Conservation (phyloP, 2,797 vertebrate genomes). For the Semaprochilodus insignis region DNA sequence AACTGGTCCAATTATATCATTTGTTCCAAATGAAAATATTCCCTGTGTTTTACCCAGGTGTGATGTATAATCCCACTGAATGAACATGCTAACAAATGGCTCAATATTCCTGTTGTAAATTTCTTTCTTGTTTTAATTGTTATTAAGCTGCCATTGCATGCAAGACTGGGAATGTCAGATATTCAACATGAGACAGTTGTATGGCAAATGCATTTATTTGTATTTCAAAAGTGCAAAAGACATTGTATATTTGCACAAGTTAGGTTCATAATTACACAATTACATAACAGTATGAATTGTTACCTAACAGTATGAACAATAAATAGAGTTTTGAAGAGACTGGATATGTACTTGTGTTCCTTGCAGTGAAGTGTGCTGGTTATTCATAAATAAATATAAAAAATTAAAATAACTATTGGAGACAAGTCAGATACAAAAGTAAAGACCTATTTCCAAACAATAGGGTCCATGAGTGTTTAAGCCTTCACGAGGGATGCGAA, state of each 20-base stretch:
- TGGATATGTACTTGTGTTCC: constrained; percentile 56
- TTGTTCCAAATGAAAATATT: neutral
- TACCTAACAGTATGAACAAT: constrained; percentile 60
- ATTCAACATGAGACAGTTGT: constrained; percentile 33
- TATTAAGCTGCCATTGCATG: neutral
- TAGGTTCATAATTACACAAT: constrained; percentile 57
- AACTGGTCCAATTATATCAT: neutral
- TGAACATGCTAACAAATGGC: neutral
- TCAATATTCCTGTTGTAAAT: neutral
- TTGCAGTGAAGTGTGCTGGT: constrained; percentile 59
- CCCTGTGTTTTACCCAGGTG: neutral
- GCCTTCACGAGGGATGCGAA: constrained; percentile 68
- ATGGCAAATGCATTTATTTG: constrained; percentile 68
- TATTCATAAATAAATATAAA: constrained; percentile 75
- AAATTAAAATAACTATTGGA: constrained; percentile 56
- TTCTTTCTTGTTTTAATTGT: neutral
- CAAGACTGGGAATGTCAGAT: neutral
- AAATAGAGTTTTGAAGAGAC: constrained; percentile 60
- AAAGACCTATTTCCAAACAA: constrained; percentile 62
- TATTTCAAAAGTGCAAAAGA: constrained; percentile 68
- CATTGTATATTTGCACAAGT: constrained; percentile 62
- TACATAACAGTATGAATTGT: constrained; percentile 38
- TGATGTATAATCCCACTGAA: neutral
- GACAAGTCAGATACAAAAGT: constrained; percentile 58
- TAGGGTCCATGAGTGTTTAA: constrained; percentile 61